These are phyloP conservation scores for Istiophorus platypterus DNA, from an alignment of 2,113 vertebrate genomes.

Conservation along the genomic window DNA sequence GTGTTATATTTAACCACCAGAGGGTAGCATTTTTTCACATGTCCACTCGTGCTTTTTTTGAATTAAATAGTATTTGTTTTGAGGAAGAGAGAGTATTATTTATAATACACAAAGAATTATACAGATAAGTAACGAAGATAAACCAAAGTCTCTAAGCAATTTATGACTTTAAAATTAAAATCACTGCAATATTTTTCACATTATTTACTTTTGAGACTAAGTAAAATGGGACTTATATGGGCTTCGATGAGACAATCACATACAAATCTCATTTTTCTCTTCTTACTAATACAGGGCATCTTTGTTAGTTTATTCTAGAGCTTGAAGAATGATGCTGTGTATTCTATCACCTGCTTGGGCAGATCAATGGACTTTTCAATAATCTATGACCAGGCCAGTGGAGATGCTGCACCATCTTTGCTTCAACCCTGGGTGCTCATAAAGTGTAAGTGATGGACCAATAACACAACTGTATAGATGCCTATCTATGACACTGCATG, in stretches of 20 bases:
- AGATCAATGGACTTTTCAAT: conserved; percentile 74
- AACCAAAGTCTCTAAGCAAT: no score
- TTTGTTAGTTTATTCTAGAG: conserved; percentile 32
- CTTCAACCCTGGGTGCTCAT: conserved; percentile 63
- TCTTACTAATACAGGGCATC: neutral
- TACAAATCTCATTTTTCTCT: neutral
- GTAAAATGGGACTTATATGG: neutral
- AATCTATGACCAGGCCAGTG: conserved; percentile 59
- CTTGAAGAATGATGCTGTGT: conserved; percentile 54
- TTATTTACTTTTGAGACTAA: neutral
- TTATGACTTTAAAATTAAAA: neutral
- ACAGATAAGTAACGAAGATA: neutral
- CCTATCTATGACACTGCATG: conserved; percentile 27
- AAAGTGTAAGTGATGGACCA: conserved; percentile 79
- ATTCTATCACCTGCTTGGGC: conserved; percentile 7
- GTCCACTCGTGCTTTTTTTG: neutral
- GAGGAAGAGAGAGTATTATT: neutral
- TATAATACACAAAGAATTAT: neutral
- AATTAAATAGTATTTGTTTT: neutral
- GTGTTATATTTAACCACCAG: conserved; percentile 45
- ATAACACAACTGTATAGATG: conserved; percentile 55
- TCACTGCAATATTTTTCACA: neutral
- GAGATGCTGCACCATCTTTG: conserved; percentile 17
- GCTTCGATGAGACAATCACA: neutral
- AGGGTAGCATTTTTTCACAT: conserved; percentile 57